These are phyloP conservation scores for Lycocorax pyrrhopterus DNA, from an alignment of 2,113 vertebrate species.

Conservation along the genomic window DNA sequence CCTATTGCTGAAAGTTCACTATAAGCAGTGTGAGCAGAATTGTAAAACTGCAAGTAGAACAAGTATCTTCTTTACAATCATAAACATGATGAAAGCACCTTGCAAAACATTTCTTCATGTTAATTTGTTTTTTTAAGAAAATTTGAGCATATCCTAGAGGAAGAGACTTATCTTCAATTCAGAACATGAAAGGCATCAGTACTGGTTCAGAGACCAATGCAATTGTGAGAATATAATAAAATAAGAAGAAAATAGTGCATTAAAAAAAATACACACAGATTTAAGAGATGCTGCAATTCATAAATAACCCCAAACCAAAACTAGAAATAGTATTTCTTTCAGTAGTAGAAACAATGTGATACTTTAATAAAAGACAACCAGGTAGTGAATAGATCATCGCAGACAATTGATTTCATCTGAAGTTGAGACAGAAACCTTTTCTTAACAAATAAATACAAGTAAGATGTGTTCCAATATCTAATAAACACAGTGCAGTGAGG, in stretches of 20 bases:
- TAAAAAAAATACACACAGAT: not conserved
- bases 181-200: not conserved
- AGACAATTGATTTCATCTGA: not conserved
- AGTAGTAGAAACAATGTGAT: not conserved
- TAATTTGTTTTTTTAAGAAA: not conserved
- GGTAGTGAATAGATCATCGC: not conserved
- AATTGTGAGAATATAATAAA: not conserved
- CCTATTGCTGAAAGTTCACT: not conserved
- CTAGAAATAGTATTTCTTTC: not conserved
- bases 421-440: not conserved
- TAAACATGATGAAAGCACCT: not conserved
- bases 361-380: not conserved
- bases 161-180: not conserved
- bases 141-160: not conserved
- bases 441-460: not conserved
- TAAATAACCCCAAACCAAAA: not conserved
- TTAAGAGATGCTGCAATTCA: not conserved
- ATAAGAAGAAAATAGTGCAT: not conserved
- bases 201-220: not conserved
- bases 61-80: not conserved
- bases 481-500: not conserved
- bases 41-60: not conserved
- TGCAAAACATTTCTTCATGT: not conserved
- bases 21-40: not conserved
- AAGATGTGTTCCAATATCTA: not conserved